Conservation (phyloP, 1,140 invertebrate genomes). For the Charaxes varanes region DNA sequence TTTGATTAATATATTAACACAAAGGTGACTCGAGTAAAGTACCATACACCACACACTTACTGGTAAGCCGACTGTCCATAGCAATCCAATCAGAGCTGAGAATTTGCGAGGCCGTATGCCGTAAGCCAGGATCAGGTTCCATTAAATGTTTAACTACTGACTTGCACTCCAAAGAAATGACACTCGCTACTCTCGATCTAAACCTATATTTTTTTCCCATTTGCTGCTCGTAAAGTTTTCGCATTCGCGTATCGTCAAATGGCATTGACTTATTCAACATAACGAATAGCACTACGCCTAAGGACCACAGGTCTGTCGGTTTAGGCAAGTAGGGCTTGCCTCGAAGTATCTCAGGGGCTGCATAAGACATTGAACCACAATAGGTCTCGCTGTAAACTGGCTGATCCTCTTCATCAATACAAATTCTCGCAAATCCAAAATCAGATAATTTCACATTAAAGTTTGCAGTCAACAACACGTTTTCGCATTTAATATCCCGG, state of each 20-base stretch:
- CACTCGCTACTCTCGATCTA: conserved; percentile 74
- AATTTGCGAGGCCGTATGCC: conserved; percentile 45
- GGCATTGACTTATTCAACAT: conserved; percentile 88
- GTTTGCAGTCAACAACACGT: conserved; percentile 81
- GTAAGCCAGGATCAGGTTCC: conserved; percentile 76
- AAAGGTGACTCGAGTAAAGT: no score
- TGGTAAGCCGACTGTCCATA: conserved; percentile 66
- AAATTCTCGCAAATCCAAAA: conserved; percentile 84
- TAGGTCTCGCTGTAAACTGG: conserved; percentile 79
- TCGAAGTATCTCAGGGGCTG: conserved; percentile 81
- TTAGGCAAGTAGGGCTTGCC: conserved; percentile 79
- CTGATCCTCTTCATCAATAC: conserved; percentile 71
- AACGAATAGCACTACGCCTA: conserved; percentile 81
- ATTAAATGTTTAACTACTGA: conserved; percentile 75
- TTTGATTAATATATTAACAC: no score
- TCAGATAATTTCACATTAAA: conserved; percentile 85
- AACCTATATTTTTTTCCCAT: conserved; percentile 79
- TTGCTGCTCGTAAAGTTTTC: conserved; percentile 79
- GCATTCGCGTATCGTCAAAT: conserved; percentile 85
- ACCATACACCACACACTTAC: no score
- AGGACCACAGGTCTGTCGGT: conserved; percentile 80
- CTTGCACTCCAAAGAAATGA: conserved; percentile 73
- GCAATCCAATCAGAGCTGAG: conserved; percentile 64
- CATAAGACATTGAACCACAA: conserved; percentile 83
- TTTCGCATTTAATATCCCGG: conserved; percentile 87